These are phyloP conservation scores for Gorsachius magnificus DNA, from an alignment of 2,797 vertebrate species.

Conservation along the genomic window DNA sequence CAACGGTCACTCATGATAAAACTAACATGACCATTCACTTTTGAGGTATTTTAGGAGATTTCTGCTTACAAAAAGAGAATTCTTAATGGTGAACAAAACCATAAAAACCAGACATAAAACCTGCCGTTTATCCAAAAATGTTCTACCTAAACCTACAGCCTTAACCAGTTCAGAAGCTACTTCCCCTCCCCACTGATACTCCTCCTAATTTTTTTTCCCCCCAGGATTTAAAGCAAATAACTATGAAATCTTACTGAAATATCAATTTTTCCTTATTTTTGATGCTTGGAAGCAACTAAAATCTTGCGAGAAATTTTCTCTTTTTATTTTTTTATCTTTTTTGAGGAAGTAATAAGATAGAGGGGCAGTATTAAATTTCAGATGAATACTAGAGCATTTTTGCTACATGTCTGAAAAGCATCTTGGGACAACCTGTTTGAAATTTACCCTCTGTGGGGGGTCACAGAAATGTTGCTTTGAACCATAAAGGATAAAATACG, in stretches of 20 bases:
- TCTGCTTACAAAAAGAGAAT: background rate
- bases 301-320: background rate
- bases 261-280: background rate
- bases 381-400: background rate
- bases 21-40: background rate
- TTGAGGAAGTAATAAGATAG: background rate
- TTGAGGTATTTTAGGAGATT: background rate
- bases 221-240: background rate
- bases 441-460: background rate
- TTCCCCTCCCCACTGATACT: fast-evolving
- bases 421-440: background rate
- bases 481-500: background rate
- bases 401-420: background rate
- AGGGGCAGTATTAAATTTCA: background rate
- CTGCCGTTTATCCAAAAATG: background rate
- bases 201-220: fast-evolving
- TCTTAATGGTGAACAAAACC: background rate
- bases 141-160: background rate
- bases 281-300: background rate
- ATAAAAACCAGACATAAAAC: background rate
- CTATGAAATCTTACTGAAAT: background rate
- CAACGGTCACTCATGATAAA: background rate
- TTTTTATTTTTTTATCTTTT: background rate
- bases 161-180: background rate
- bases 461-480: background rate